phyloP scores from a whole-genome alignment of 2,113 vertebrate genomes.

The Nyctibius bracteatus region DNA sequence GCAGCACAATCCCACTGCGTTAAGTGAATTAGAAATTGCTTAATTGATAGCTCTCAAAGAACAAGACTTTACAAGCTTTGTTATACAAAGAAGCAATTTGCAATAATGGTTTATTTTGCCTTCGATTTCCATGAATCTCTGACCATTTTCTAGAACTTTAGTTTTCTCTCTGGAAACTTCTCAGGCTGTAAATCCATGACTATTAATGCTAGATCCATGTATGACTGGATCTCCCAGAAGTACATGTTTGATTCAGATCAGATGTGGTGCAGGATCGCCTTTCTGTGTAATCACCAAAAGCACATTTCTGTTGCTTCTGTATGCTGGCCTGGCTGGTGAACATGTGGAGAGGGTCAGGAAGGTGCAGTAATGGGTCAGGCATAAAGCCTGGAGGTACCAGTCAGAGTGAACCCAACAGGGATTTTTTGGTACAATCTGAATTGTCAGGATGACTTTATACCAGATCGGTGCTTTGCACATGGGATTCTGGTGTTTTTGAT shows the following conservation, averaged over 20 bases:
- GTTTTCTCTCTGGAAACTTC: neutral
- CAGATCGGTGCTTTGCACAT: neutral
- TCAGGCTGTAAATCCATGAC: neutral
- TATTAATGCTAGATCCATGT: neutral
- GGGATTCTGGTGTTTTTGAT: neutral
- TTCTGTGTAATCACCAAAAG: neutral
- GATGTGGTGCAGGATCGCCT: neutral
- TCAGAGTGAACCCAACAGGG: neutral
- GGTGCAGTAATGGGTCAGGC: neutral
- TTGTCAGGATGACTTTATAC: neutral
- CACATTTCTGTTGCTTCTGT: neutral
- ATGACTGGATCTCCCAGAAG: conserved; percentile 30
- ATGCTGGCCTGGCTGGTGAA: neutral
- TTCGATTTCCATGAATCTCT: neutral
- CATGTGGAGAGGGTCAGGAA: neutral
- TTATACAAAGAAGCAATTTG: neutral
- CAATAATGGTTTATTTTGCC: neutral
- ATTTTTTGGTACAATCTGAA: neutral
- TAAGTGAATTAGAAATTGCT: neutral
- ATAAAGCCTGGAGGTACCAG: neutral
- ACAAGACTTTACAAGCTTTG: neutral
- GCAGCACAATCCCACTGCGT: neutral
- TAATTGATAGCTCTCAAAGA: neutral
- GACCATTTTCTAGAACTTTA: neutral
- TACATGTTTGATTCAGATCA: neutral